Base-by-base conservation (phyloP, 2,888 invertebrate genomes). In the Cyrtodaria siliqua region DNA sequence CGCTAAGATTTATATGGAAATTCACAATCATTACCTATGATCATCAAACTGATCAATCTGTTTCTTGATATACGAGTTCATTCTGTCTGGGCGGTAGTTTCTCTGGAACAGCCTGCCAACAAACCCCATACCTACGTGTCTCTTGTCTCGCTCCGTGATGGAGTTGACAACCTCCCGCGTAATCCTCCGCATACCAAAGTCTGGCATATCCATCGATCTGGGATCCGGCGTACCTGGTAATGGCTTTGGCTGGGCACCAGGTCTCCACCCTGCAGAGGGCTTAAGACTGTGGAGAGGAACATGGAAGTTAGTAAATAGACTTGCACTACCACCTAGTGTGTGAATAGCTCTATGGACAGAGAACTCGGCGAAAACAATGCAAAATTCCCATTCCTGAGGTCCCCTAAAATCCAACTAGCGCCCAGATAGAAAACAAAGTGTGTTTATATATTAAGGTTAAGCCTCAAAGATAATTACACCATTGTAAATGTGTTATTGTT, bases 21-120 rank as follows among this genome's bases (percentile, higher is more conserved):
- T n/a, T n/a, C n/a, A 33, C 33, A 33, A 44, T 18, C 40, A 33
- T 52, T 67, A 90, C 89, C 90, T 95, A 94, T 98, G 97, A 94
- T 99, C 98, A 86, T 97, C 96, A 91, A 98, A 95, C 93, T 98
- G 97, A 92, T 98, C 97, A 81, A 98, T 93, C 91, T 97, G 97
- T 60, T 95, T 95, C 75, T 94, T 95, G 42, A 94, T 90, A 62
- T 87, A 95, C 94, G 90, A 90, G 68, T 79, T 95, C 95, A 88
- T 96, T 95, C 69, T 80, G 52, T 90, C 91, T 77, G 90, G 89
- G 92, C 91, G 86, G 64, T 91, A 89, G 57, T 90, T 91, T 38
- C 92, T 96, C 95, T 96, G 95, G 91, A 96, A 96, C 90, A 96
- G 94, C 87, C 96, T 94, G 56, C 97, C 97, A 63, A 97, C 95